These are phyloP conservation scores for Astropecten irregularis DNA, from an alignment of 53 echinoderm and acorn worm genomes.

Conservation along the genomic window DNA sequence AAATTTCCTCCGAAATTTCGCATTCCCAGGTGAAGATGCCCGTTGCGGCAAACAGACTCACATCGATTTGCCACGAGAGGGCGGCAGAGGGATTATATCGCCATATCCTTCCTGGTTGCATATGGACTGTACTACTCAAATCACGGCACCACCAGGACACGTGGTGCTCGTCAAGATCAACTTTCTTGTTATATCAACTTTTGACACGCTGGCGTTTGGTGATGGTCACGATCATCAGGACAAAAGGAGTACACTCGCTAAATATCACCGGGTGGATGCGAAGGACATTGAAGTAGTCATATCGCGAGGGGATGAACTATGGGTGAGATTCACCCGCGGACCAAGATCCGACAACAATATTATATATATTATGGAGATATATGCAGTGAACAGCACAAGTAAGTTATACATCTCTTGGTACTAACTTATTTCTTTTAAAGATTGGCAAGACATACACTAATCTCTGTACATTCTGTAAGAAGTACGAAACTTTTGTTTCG, in stretches of 20 bases:
- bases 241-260: constrained; percentile 1
- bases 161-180: constrained; percentile 20
- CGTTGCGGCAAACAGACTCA: constrained; percentile 48
- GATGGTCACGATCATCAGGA: constrained; percentile 15
- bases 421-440: too few relatives aligned
- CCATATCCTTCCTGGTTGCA: constrained; percentile 7
- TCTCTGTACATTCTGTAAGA: too few relatives aligned
- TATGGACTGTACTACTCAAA: constrained; percentile 31
- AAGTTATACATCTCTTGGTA: too few relatives aligned
- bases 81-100: constrained; percentile 1
- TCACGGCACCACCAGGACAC: constrained; percentile 11
- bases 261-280: neutral
- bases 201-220: constrained; percentile 25
- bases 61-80: neutral
- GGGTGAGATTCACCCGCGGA: constrained; percentile 31
- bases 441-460: too few relatives aligned
- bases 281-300: neutral
- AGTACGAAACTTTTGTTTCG: too few relatives aligned
- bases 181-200: neutral
- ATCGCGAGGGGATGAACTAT: neutral
- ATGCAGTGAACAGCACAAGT: constrained; percentile 5
- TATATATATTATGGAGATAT: constrained; percentile 18
- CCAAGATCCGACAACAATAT: too few relatives aligned
- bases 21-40: constrained; percentile 26
- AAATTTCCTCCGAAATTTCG: too few relatives aligned